Percentiles rank a stretch among this genome's conserved stretches.
phyloP scores from a whole-genome alignment of 1,140 invertebrate genomes.

The Pristionchus pacificus region DNA sequence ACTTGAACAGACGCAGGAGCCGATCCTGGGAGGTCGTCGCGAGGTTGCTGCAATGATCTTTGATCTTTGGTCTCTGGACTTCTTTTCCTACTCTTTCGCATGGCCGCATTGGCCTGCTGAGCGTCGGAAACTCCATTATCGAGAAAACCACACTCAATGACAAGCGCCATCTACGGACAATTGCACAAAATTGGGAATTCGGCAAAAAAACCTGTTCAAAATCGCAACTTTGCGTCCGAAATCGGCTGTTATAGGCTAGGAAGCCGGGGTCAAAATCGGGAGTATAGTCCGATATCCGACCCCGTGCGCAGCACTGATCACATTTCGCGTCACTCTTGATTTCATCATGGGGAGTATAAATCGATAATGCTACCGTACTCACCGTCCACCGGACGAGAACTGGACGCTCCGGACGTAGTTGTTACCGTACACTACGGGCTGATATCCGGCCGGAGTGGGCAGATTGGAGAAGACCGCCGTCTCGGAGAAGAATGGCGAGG shows the following conservation, averaged over 20 bases:
- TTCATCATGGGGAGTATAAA: not conserved
- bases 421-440: not conserved
- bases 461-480: too few relatives aligned
- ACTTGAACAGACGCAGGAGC: slow-evolving; percentile 31
- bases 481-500: too few relatives aligned
- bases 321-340: too few relatives aligned
- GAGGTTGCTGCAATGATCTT: slow-evolving; percentile 29
- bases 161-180: too few relatives aligned
- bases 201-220: too few relatives aligned
- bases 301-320: too few relatives aligned
- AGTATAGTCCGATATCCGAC: too few relatives aligned
- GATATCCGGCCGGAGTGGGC: too few relatives aligned
- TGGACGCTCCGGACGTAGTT: not conserved
- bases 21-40: slow-evolving; percentile 39
- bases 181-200: too few relatives aligned
- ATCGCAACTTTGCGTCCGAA: not conserved
- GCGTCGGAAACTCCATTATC: not conserved
- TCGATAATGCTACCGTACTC: not conserved
- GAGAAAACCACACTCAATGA: not conserved
- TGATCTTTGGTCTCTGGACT: not conserved
- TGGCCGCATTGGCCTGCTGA: not conserved
- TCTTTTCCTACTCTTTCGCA: not conserved
- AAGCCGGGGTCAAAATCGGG: too few relatives aligned
- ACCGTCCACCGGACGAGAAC: not conserved
- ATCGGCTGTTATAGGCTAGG: not conserved